phyloP scores from a whole-genome alignment of 2,797 vertebrate species.

The Distichodus sexfasciatus region DNA sequence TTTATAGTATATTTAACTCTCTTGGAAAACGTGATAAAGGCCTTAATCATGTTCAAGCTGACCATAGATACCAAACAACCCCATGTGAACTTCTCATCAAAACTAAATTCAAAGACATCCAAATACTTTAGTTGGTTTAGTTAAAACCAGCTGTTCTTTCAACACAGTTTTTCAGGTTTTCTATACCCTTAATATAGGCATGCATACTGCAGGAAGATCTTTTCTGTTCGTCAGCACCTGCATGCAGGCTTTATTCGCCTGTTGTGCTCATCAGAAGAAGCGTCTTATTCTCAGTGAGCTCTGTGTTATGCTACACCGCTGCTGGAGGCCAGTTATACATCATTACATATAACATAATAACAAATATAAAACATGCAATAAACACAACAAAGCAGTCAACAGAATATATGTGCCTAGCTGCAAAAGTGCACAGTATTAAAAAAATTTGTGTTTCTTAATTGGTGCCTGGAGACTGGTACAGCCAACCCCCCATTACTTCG shows the following conservation, averaged over 20 bases:
- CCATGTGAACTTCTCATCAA: too few relatives aligned
- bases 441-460: constrained; percentile 68
- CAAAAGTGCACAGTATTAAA: constrained; percentile 47
- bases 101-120: too few relatives aligned
- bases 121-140: too few relatives aligned
- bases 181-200: neutral
- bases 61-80: too few relatives aligned
- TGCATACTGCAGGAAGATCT: neutral
- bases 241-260: constrained; percentile 47
- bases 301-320: constrained; percentile 67
- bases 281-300: constrained; percentile 67
- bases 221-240: constrained; percentile 46
- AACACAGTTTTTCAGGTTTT: neutral
- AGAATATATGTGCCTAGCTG: too few relatives aligned
- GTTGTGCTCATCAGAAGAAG: constrained; percentile 63
- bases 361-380: too few relatives aligned
- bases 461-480: constrained; percentile 67
- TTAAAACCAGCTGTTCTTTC: neutral
- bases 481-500: constrained; percentile 76
- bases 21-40: too few relatives aligned
- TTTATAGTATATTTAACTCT: too few relatives aligned
- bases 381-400: too few relatives aligned
- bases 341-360: too few relatives aligned
- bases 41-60: too few relatives aligned
- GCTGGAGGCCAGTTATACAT: too few relatives aligned